Evolutionary conservation across 2,888 invertebrate species (phyloP).

Genomic region (Tetragonula carbonaria): DNA sequence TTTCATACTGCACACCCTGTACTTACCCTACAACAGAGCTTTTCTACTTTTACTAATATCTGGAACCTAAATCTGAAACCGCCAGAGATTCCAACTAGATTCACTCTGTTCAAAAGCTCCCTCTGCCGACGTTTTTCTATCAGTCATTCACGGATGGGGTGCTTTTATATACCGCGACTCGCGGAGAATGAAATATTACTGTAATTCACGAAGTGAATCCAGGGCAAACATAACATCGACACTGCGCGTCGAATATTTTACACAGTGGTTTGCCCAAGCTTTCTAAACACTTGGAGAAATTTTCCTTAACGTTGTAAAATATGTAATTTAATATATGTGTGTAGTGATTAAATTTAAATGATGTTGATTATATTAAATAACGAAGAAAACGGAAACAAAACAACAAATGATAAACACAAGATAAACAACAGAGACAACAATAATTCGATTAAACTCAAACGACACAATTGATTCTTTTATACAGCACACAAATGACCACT

Average conservation of each 20-base stretch:
- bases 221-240: not conserved
- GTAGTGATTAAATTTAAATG: too few species aligned
- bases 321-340: too few species aligned
- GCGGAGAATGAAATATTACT: not conserved
- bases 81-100: not conserved
- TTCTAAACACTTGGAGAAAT: too few species aligned
- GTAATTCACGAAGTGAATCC: conserved; percentile 1
- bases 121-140: conserved; percentile 1
- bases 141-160: not conserved
- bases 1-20: not conserved
- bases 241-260: not conserved
- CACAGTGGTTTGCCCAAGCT: not conserved
- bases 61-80: not conserved
- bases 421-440: too few species aligned
- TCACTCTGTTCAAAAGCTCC: not conserved
- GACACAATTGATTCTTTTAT: too few species aligned
- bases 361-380: too few species aligned
- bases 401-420: too few species aligned
- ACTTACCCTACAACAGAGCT: not conserved
- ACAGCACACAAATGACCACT: too few species aligned
- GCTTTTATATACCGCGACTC: not conserved
- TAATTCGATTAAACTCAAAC: too few species aligned
- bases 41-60: not conserved
- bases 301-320: too few species aligned
- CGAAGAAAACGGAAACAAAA: too few species aligned